These are phyloP conservation scores for Phenganax subtilis DNA, from an alignment of 92 coral and sea anemone species.

Conservation along the genomic window DNA sequence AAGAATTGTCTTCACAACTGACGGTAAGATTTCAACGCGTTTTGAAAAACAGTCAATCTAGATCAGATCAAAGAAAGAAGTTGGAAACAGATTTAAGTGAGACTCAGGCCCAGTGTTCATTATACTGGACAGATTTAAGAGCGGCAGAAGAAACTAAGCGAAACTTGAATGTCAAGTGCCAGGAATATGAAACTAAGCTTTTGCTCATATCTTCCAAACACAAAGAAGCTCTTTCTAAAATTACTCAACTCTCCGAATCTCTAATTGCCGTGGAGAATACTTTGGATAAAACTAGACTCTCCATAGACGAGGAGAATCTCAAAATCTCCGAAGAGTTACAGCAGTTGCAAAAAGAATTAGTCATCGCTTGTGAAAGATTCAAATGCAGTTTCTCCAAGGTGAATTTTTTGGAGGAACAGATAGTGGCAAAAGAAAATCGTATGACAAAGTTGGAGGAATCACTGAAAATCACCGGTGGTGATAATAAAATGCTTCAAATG, in stretches of 20 bases:
- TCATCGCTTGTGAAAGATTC: constrained; percentile 21
- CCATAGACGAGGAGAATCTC: constrained; percentile 11
- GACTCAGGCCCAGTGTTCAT: background rate
- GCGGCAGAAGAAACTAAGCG: background rate
- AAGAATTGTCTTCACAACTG: background rate
- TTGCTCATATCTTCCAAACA: background rate
- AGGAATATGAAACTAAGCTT: background rate
- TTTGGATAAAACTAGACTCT: background rate
- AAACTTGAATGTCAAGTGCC: background rate
- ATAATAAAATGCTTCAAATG: constrained; percentile 13
- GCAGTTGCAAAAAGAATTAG: constrained; percentile 32
- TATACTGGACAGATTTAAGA: background rate
- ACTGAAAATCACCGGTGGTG: constrained; percentile 1
- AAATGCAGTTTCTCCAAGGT: constrained; percentile 16
- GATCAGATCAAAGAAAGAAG: background rate
- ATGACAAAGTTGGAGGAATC: constrained; percentile 1
- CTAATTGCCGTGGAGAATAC: background rate
- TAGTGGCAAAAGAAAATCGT: constrained; percentile 7
- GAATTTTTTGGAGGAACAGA: background rate
- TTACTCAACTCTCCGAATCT: constrained; percentile 8
- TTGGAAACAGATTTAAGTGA: background rate
- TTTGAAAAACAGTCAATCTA: background rate
- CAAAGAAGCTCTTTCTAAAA: constrained; percentile 8
- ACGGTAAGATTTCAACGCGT: background rate
- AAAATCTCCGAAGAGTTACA: constrained; percentile 30